Conservation (phyloP, 2,797 vertebrate species). For the Eulemur albifrons region DNA sequence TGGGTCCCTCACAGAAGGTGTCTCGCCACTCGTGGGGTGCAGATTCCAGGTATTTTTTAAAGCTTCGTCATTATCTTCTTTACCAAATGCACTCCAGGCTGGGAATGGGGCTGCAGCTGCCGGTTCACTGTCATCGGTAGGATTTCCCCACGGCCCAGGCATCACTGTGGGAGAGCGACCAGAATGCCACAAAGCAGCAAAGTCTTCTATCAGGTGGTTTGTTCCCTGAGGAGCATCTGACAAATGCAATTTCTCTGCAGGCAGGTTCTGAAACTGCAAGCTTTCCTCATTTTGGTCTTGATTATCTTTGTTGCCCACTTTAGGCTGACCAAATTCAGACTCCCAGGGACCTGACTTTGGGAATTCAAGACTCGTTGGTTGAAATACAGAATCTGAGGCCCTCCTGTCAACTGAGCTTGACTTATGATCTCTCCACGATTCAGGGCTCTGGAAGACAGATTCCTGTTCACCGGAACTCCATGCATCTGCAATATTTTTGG, state of each 20-base stretch:
- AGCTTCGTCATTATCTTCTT: slow-evolving; percentile 68
- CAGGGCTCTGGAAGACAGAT: slow-evolving; percentile 86
- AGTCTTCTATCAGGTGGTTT: slow-evolving; percentile 76
- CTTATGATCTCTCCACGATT: slow-evolving; percentile 83
- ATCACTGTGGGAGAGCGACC: slow-evolving; percentile 51
- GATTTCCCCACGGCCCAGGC: slow-evolving; percentile 77
- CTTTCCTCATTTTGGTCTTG: slow-evolving; percentile 51
- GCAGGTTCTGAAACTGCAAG: slow-evolving; percentile 53
- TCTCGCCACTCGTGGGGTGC: slow-evolving; percentile 62
- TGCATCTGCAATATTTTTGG: slow-evolving; percentile 80
- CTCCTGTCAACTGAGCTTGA: slow-evolving; percentile 77
- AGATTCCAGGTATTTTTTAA: slow-evolving; percentile 80
- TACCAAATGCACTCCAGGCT: slow-evolving; percentile 79
- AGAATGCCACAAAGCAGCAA: slow-evolving; percentile 80
- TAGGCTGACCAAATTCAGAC: slow-evolving; percentile 64
- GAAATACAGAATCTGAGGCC: slow-evolving; percentile 82
- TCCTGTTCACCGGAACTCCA: slow-evolving; percentile 88
- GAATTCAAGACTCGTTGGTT: slow-evolving; percentile 78
- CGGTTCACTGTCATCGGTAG: slow-evolving; percentile 40
- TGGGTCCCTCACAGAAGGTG: slow-evolving; percentile 54
- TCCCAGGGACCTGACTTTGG: slow-evolving; percentile 76
- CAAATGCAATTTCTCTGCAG: neutral
- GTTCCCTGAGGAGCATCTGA: slow-evolving; percentile 58
- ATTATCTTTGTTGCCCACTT: neutral
- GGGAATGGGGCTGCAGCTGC: slow-evolving; percentile 48